phyloP scores from a whole-genome alignment of 2,113 vertebrate species.

The Zingel zingel region DNA sequence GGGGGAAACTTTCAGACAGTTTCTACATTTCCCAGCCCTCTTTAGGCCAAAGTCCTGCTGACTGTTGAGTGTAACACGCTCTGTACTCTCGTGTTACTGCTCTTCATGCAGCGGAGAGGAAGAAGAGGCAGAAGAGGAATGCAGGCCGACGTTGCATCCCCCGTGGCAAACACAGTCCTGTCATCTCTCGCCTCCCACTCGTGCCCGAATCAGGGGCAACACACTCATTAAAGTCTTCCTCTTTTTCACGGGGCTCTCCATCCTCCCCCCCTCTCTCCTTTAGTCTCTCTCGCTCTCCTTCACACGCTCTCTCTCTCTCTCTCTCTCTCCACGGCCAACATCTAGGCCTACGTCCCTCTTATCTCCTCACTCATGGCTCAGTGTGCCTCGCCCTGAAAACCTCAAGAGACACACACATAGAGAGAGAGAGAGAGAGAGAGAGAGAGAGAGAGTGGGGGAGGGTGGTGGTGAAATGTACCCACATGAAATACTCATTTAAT shows the following conservation, averaged over 20 bases:
- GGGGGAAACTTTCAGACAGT: too few relatives aligned
- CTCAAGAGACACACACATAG: neutral
- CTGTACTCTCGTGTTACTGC: too few relatives aligned
- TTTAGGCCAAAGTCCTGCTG: too few relatives aligned
- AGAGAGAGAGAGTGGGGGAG: neutral
- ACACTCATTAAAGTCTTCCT: constrained; percentile 61
- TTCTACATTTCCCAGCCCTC: too few relatives aligned
- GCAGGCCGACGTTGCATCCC: constrained; percentile 35
- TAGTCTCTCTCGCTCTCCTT: neutral
- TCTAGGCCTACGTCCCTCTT: constrained; percentile 37
- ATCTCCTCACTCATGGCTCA: constrained; percentile 17
- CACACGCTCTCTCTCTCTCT: neutral
- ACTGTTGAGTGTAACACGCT: too few relatives aligned
- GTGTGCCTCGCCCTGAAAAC: constrained; percentile 12
- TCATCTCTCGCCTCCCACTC: constrained; percentile 56
- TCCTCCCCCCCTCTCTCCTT: neutral
- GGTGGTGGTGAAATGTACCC: too few relatives aligned
- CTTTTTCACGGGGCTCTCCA: constrained; percentile 43
- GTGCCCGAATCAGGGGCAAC: constrained; percentile 52
- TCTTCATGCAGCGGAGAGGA: neutral
- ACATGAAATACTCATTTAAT: too few relatives aligned
- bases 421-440: too few relatives aligned
- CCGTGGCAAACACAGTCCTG: constrained; percentile 45
- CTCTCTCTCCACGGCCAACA: constrained; percentile 14
- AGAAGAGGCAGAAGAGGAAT: constrained; percentile 15